Evolutionary conservation across 2,113 vertebrate genomes (phyloP).

Genomic region (Epinephelus cyanopodus): DNA sequence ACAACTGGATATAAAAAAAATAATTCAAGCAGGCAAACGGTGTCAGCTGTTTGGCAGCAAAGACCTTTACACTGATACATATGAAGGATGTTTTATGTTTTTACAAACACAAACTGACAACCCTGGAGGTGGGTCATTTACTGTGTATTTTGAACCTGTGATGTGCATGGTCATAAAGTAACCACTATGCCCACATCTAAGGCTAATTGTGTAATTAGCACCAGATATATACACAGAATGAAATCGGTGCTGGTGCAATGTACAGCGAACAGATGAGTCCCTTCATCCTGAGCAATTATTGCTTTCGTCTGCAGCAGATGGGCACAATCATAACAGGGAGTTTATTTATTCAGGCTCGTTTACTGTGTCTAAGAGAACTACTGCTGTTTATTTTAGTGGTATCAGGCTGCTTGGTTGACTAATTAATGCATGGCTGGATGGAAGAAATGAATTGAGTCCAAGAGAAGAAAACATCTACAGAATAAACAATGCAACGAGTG

Average conservation of each 20-base stretch:
- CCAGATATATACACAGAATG: not conserved
- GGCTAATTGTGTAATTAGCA: not conserved
- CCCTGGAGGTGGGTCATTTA: not conserved
- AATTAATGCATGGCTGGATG: not conserved
- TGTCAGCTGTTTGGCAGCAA: conserved; percentile 1
- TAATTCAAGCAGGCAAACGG: not conserved
- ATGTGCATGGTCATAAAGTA: not conserved
- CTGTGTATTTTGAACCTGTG: not conserved
- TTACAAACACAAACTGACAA: not conserved
- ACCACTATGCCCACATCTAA: not conserved
- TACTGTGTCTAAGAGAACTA: not conserved
- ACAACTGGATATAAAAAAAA: not conserved
- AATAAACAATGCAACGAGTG: conserved; percentile 6
- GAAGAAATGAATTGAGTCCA: not conserved
- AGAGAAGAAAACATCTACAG: not conserved
- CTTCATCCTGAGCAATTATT: not conserved
- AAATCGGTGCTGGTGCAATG: not conserved
- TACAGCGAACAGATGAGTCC: not conserved
- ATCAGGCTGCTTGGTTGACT: not conserved
- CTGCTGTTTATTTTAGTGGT: not conserved
- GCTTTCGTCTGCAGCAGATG: conserved; percentile 3
- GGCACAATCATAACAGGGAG: not conserved
- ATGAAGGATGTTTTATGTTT: conserved; percentile 13
- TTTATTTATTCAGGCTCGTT: conserved; percentile 6
- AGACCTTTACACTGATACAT: not conserved